phyloP scores from a whole-genome alignment of 2,797 vertebrate genomes.

The Myripristis murdjan region DNA sequence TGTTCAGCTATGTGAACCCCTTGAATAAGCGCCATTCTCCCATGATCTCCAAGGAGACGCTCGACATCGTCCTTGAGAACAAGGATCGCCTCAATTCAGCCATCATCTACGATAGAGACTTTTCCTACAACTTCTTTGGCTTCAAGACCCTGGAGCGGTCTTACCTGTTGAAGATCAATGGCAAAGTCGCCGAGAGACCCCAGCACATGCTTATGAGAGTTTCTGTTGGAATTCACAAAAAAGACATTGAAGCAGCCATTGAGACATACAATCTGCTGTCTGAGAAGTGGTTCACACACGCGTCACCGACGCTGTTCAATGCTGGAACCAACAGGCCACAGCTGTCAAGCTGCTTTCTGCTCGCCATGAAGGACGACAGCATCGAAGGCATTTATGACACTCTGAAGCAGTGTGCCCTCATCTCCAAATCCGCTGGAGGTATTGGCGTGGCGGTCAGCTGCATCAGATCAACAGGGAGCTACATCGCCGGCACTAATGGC shows the following conservation, averaged over 20 bases:
- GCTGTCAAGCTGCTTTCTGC: conserved; percentile 95
- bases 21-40: conserved; percentile 92
- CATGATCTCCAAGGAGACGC: conserved; percentile 93
- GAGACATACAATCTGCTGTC: conserved; percentile 97
- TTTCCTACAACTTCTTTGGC: conserved; percentile 98
- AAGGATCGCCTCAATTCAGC: conserved; percentile 96
- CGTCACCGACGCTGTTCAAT: conserved; percentile 97
- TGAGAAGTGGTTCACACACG: conserved; percentile 97
- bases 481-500: conserved; percentile 97
- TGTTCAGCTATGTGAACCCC: conserved; percentile 94
- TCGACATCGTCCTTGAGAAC: conserved; percentile 91
- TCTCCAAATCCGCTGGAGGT: conserved; percentile 98
- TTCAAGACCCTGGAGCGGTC: conserved; percentile 99
- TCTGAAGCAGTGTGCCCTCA: conserved; percentile 94
- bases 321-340: conserved; percentile 95
- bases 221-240: conserved; percentile 93
- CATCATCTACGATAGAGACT: conserved; percentile 97
- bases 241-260: conserved; percentile 91
- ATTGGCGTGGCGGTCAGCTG: conserved; percentile 96
- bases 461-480: conserved; percentile 96
- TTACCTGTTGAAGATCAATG: conserved; percentile 95
- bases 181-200: conserved; percentile 96
- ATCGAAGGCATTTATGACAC: conserved; percentile 97
- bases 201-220: conserved; percentile 99
- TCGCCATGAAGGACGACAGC: conserved; percentile 96